Conservation (phyloP, 2,888 invertebrate genomes). For the Trichogramma evanescens region DNA sequence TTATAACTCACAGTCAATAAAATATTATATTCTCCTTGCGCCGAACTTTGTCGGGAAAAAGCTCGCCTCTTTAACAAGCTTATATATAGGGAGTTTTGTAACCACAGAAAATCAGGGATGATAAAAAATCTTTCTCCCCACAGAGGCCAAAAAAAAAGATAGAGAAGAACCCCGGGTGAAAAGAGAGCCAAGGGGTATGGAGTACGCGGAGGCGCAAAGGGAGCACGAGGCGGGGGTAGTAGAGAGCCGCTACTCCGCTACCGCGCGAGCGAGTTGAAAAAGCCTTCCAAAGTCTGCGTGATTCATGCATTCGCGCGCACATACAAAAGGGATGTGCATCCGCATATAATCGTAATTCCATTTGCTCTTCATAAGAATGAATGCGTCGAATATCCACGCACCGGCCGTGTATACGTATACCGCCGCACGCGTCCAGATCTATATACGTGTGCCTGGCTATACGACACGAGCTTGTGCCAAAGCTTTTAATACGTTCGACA, state of each 20-base stretch:
- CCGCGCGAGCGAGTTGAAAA: background rate
- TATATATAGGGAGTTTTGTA: too few species aligned
- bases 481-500: too few species aligned
- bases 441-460: constrained; percentile 11
- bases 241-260: background rate
- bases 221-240: background rate
- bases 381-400: constrained; percentile 17
- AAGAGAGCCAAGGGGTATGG: background rate
- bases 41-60: too few species aligned
- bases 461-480: background rate
- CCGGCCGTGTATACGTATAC: background rate
- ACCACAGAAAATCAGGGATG: too few species aligned
- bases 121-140: too few species aligned
- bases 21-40: too few species aligned
- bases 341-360: constrained; percentile 22
- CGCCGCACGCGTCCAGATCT: constrained; percentile 4
- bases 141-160: background rate
- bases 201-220: background rate
- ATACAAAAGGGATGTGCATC: constrained; percentile 2
- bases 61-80: too few species aligned
- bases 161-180: background rate
- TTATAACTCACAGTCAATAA: too few species aligned
- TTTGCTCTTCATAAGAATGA: constrained; percentile 21
- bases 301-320: constrained; percentile 3
- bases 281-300: constrained; percentile 1